phyloP scores from a whole-genome alignment of 2,888 invertebrate genomes.

The Lepidocyrtinus sp. region DNA sequence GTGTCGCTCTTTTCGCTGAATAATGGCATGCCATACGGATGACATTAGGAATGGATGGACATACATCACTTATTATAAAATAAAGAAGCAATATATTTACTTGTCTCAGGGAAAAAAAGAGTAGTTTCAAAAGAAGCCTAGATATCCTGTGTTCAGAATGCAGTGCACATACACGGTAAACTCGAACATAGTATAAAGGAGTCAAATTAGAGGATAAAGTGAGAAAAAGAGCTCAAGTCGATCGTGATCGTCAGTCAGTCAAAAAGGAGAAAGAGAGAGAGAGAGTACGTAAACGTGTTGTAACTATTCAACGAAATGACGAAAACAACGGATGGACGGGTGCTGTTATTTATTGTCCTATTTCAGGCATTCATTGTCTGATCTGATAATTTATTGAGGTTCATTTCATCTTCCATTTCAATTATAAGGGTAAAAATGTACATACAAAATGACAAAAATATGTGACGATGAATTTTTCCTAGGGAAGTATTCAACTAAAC shows the following conservation, averaged over 20 bases:
- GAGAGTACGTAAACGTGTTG: background rate
- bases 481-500: conserved; percentile 28
- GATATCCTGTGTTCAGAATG: conserved; percentile 35
- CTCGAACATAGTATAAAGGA: conserved; percentile 27
- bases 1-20: conserved; percentile 37
- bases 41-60: conserved; percentile 59
- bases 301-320: background rate
- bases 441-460: conserved; percentile 42
- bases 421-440: conserved; percentile 8
- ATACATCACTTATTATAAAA: conserved; percentile 57
- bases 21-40: conserved; percentile 56
- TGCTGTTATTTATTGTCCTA: conserved; percentile 13
- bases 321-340: conserved; percentile 13
- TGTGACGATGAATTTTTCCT: conserved; percentile 47
- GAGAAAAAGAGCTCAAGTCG: conserved; percentile 4
- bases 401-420: conserved; percentile 13
- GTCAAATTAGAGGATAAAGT: conserved; percentile 52
- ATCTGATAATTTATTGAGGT: conserved; percentile 13
- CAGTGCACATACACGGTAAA: too few relatives aligned
- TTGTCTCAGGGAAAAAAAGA: conserved; percentile 35
- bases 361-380: conserved; percentile 13
- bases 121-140: conserved; percentile 11
- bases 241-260: background rate
- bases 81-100: conserved; percentile 60
- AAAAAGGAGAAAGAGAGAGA: background rate